phyloP scores from a whole-genome alignment of 2,113 vertebrate species.

The Dasyprocta punctata region DNA sequence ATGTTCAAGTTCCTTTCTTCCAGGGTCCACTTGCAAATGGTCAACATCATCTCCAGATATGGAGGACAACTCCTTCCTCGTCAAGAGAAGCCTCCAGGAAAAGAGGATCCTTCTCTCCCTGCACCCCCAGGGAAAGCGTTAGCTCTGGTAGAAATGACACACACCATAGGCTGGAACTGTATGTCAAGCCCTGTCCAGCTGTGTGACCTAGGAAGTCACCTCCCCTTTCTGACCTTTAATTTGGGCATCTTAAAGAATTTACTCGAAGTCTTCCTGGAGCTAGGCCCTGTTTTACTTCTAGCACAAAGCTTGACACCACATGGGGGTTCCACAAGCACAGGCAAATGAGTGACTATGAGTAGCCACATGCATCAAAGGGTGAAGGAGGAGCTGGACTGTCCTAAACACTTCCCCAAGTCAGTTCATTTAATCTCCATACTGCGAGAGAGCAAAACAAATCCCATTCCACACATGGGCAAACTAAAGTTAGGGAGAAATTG shows the following conservation, averaged over 20 bases:
- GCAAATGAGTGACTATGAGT: background rate
- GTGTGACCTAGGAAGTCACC: background rate
- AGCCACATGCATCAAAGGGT: background rate
- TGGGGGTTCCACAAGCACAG: background rate
- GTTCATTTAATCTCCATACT: background rate
- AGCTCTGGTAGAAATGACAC: background rate
- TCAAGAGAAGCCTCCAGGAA: background rate
- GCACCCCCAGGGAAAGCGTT: rapidly evolving
- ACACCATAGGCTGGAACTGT: background rate
- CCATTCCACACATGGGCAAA: background rate
- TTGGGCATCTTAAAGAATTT: background rate
- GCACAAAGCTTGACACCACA: background rate
- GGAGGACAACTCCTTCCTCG: background rate
- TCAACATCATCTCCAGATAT: background rate
- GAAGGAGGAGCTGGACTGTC: background rate
- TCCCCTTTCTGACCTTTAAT: background rate
- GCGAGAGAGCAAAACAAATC: background rate
- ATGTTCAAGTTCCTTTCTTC: background rate
- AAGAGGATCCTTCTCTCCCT: rapidly evolving
- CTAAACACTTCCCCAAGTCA: background rate
- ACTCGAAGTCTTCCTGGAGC: background rate
- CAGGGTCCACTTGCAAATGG: background rate
- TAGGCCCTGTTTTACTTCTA: background rate
- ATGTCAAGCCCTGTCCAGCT: background rate
- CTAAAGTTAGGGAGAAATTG: background rate